Percentiles rank a stretch among this genome's conserved stretches.
These are phyloP conservation scores for Momotus momota DNA, from an alignment of 2,797 vertebrate genomes.

Conservation along the genomic window DNA sequence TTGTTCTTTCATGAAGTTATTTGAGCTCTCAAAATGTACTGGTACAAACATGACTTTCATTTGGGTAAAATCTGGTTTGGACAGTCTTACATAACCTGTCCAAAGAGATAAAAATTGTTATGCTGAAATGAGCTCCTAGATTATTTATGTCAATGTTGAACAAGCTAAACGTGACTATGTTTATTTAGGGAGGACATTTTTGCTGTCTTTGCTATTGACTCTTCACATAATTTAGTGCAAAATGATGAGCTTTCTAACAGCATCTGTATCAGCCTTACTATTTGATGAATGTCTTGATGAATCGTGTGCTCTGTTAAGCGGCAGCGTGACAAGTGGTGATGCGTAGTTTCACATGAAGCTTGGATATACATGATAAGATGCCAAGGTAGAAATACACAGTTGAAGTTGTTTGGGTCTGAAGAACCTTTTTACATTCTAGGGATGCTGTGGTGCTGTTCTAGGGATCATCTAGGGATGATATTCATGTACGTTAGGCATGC, in stretches of 20 bases:
- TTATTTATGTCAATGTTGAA: background rate
- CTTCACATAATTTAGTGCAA: background rate
- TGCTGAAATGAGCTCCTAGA: background rate
- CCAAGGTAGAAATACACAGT: background rate
- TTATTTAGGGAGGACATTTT: constrained; percentile 23
- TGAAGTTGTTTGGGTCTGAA: background rate
- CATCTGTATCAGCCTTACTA: background rate
- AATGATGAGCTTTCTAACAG: background rate
- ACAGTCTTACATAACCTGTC: constrained; percentile 40
- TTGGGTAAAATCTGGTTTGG: constrained; percentile 2
- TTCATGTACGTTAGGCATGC: background rate
- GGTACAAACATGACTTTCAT: background rate
- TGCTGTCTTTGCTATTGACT: constrained; percentile 8
- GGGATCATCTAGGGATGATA: no score
- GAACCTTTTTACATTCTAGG: background rate
- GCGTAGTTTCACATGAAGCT: background rate
- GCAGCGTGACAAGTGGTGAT: background rate
- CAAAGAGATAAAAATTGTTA: constrained; percentile 8
- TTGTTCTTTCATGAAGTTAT: background rate
- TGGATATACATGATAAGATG: background rate
- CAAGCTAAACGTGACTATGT: background rate
- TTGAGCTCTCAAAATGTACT: background rate
- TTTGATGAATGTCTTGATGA: background rate
- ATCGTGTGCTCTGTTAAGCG: background rate
- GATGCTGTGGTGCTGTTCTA: background rate